These are phyloP conservation scores for Conops quadrifasciatus DNA, from an alignment of 2,888 invertebrate genomes.

Conservation along the genomic window DNA sequence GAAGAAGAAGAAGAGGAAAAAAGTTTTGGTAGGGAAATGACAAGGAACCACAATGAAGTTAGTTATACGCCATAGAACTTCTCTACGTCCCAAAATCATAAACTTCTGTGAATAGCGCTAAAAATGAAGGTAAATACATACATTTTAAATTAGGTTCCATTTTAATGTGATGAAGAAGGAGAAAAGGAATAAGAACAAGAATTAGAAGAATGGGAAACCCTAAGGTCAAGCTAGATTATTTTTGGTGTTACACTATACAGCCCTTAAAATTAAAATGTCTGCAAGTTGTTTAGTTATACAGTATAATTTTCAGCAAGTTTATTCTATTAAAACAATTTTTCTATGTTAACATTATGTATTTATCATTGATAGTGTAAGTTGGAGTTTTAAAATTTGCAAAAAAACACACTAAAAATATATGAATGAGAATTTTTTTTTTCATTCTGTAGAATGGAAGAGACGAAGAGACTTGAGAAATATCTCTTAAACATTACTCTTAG, in stretches of 20 bases:
- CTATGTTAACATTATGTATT: too few species aligned
- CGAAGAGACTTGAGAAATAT: not conserved
- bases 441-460: not conserved
- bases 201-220: too few species aligned
- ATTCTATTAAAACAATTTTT: too few species aligned
- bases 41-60: slow-evolving; percentile 3
- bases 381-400: too few species aligned
- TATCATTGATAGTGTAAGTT: too few species aligned
- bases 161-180: slow-evolving; percentile 33
- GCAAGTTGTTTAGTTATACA: too few species aligned
- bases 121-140: slow-evolving; percentile 50
- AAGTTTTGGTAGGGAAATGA: not conserved
- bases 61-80: not conserved
- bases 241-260: too few species aligned
- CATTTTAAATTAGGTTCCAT: slow-evolving; percentile 50
- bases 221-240: too few species aligned
- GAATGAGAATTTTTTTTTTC: too few species aligned
- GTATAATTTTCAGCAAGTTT: too few species aligned
- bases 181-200: not conserved
- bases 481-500: not conserved
- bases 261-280: too few species aligned
- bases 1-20: not conserved
- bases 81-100: slow-evolving; percentile 3
- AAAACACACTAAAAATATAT: too few species aligned
- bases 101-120: slow-evolving; percentile 47